Base-by-base conservation (phyloP, 1,140 invertebrate species). In the Oscheius sp. region DNA sequence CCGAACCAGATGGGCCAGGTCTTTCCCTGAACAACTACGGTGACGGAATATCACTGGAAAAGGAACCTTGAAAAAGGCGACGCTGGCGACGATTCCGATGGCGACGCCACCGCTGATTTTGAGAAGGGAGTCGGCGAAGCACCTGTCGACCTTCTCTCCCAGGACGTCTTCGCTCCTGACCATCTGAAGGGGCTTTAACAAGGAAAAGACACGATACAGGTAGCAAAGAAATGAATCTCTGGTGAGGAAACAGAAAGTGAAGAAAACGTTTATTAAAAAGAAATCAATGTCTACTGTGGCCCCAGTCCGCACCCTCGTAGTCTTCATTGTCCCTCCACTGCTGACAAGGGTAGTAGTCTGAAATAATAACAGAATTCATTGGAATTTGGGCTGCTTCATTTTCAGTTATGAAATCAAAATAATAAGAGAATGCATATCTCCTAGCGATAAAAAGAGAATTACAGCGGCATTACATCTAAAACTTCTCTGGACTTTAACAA, bases 81-180 rank as follows among this genome's bases (percentile, higher is more conserved):
- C 76, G 3, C 87, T 87, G 73, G 87, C 85, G 26, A 87, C 82
- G 31, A 86, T 80, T 35, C 87, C 87, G 20, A 87, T 74, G 23
- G 82, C 85, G 28, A 87, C 67, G n/a, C 87, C 87, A 75, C 85
- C 85, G 86, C 86, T 86, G 55, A 85, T 77, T 83, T 88, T 88
- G 23, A 88, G 84, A 0, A 85, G 70, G 0, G 85, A 84, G 77
- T 88, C 87, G 34, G 87, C 85, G 7, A 88, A 77, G 78, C 87
- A 88, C 10, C 85, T 82, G 74, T 88, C 87, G 84, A 86, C 86
- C 77, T 87, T 88, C 77, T 85, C 73, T 18, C 87, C 87, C 52
- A 87, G 70, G 58, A 85, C 81, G 71, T 88, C 87, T 82, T 88
- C 87, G 32, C 69, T 65, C 7, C 69, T 55, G 23, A 61, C 3